Evolutionary conservation across 1,140 invertebrate species (phyloP).

Genomic region (Propsilocerus akamusi): DNA sequence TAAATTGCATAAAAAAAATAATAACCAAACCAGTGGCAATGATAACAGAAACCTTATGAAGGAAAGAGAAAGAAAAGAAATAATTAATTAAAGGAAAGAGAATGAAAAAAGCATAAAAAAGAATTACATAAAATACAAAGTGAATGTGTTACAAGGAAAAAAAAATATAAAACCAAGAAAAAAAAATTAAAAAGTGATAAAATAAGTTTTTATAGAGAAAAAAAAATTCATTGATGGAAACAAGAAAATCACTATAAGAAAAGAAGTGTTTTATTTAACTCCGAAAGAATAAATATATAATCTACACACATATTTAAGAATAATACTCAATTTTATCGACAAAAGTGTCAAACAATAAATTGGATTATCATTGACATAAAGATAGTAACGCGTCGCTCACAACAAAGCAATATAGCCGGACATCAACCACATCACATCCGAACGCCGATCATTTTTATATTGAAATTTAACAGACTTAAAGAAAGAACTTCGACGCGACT

Average conservation of each 20-base stretch:
- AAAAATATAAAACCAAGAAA: not conserved
- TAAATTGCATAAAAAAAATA: not conserved
- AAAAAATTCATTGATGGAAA: not conserved
- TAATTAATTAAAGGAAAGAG: not conserved
- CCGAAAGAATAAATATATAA: not conserved
- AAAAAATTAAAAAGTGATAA: no score
- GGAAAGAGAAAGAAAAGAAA: no score
- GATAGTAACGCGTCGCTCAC: no score
- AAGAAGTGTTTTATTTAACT: not conserved
- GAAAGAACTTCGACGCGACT: no score
- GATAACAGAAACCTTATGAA: no score
- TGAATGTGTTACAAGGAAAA: no score
- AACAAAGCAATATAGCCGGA: no score
- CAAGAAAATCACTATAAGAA: not conserved
- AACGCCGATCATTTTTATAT: no score
- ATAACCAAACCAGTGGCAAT: not conserved
- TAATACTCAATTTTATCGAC: not conserved
- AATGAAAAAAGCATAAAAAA: not conserved
- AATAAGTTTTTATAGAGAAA: not conserved
- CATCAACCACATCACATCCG: no score
- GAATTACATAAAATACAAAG: no score
- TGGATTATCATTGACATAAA: conserved; percentile 2
- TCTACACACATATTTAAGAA: not conserved
- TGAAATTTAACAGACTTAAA: no score
- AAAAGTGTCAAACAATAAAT: conserved; percentile 4